Conservation (phyloP, 2,797 vertebrate species). For the Monodelphis domestica region DNA sequence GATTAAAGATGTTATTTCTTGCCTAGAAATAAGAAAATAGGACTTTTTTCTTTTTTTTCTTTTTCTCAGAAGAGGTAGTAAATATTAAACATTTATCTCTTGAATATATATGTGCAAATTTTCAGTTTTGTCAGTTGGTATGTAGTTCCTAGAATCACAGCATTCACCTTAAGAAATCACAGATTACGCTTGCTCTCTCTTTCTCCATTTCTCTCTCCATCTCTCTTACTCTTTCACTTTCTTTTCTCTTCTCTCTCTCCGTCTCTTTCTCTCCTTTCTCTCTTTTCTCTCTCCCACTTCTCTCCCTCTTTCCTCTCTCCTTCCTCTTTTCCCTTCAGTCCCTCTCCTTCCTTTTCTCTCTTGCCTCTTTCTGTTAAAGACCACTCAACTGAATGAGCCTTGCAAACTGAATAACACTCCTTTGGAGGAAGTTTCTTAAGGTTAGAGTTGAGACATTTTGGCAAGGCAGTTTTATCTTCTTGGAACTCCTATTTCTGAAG, state of each 20-base stretch:
- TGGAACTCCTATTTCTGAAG: conserved; percentile 29
- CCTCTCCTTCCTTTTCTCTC: background rate
- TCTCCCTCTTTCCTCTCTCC: fast-evolving
- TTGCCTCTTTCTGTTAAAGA: conserved; percentile 27
- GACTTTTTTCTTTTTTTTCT: background rate
- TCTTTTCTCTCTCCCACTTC: too few relatives aligned
- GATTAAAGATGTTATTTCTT: conserved; percentile 34
- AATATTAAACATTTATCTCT: conserved; percentile 24
- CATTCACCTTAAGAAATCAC: conserved; percentile 45
- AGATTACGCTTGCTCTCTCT: too few relatives aligned
- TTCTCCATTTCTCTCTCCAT: too few relatives aligned
- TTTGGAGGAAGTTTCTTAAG: conserved; percentile 19
- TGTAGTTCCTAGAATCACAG: conserved; percentile 23
- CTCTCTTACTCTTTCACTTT: too few relatives aligned
- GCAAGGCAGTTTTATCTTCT: conserved; percentile 1
- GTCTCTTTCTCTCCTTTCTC: too few relatives aligned
- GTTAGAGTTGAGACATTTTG: conserved; percentile 38
- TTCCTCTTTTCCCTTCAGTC: fast-evolving
- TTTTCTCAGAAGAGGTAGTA: background rate
- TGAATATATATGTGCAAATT: background rate
- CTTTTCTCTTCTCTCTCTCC: too few relatives aligned
- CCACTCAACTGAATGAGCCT: conserved; percentile 10
- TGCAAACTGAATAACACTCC: background rate
- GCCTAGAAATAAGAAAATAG: background rate
- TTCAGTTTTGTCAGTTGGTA: conserved; percentile 49